Evolutionary conservation across 2,888 invertebrate genomes (phyloP), one percentile per base, ranked within the genome.

Genomic region (Dicycla oo): DNA sequence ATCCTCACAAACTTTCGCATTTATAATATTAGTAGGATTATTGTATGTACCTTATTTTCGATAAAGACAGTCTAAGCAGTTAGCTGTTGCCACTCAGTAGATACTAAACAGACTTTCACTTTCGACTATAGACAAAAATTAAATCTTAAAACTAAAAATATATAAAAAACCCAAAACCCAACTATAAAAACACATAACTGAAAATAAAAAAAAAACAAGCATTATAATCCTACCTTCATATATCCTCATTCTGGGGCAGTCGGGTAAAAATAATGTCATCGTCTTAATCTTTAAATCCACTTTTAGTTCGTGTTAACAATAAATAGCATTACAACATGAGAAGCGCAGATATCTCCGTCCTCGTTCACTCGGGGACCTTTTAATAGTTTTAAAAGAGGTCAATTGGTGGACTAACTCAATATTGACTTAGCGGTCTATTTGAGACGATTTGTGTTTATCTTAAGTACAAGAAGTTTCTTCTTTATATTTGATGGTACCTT

Each of bases 351-450:
- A 53, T 60, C 18, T 57, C 11, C 23, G 62, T 77, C 64, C 66
- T 85, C 57, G 60, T 58, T 40, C 57, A 26, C 34, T 65, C 11
- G 4, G 38, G 43, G 77, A 80, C 77, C 73, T 73, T 71, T 34
- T 34, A 34, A 34, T 34, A 34, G 34, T 34, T 34, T 77, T 80
- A 83, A 83, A 63, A 71, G 80, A 65, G 77, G 77, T 82, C 83
- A 82, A 83, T 81, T 83, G 70, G 18, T 47, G 38, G 45, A 58
- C 74, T 62, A 65, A 76, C 67, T 73, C 78, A 78, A 84, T 78
- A 78, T 81, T 81, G 81, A 69, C 68, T 77, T 65, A 61, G 70
- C 63, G 62, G 58, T 23, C 64, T 45, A 69, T 71, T 70, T 78
- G 49, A 64, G 69, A 66, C 56, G 57, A 73, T 73, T 78, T 77